Percentiles rank a stretch among this genome's conserved stretches.
phyloP scores from a whole-genome alignment of 2,797 vertebrate species.

The Danionella dracula region DNA sequence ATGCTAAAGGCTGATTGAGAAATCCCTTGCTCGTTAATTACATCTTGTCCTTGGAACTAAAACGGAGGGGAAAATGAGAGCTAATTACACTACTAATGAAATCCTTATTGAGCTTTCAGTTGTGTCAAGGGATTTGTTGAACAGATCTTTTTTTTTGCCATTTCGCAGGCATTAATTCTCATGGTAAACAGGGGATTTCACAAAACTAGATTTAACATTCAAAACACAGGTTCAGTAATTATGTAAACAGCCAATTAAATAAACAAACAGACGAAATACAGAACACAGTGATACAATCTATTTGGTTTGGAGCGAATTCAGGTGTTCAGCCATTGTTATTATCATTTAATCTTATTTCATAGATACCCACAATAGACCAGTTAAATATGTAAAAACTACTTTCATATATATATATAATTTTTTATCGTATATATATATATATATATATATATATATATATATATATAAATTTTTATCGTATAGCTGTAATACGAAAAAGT shows the following conservation, averaged over 20 bases:
- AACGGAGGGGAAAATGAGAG: conserved; percentile 38
- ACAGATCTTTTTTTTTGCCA: conserved; percentile 18
- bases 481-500: too few species aligned
- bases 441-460: too few species aligned
- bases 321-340: too few species aligned
- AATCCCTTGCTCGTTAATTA: conserved; percentile 17
- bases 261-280: too few species aligned
- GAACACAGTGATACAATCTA: too few species aligned
- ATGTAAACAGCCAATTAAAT: background rate
- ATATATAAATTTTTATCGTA: too few species aligned
- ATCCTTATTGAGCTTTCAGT: conserved; percentile 39
- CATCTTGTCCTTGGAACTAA: conserved; percentile 44
- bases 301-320: background rate
- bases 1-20: conserved; percentile 1
- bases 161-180: conserved; percentile 11
- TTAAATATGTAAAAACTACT: too few species aligned
- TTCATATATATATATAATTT: too few species aligned
- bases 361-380: too few species aligned
- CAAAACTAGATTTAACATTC: conserved; percentile 17
- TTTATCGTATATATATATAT: too few species aligned
- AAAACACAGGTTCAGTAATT: background rate
- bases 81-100: conserved; percentile 43
- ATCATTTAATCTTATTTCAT: too few species aligned
- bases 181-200: conserved; percentile 10
- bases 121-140: conserved; percentile 31